phyloP scores from a whole-genome alignment of 2,797 vertebrate genomes.

The Rhinatrema bivittatum region DNA sequence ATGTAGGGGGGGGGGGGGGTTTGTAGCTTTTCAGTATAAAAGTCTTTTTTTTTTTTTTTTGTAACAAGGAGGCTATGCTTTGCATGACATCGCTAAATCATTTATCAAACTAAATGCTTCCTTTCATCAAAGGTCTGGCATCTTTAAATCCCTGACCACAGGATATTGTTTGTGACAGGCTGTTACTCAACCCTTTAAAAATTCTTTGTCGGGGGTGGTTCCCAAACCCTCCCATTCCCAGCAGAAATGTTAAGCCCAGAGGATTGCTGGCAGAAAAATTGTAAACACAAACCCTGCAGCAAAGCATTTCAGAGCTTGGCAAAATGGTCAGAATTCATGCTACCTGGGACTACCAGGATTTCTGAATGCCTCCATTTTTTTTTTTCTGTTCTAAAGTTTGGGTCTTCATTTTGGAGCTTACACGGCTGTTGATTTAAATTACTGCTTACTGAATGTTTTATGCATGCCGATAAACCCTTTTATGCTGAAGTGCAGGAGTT shows the following conservation, averaged over 20 bases:
- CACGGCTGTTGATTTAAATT: no score
- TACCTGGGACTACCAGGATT: constrained; percentile 29
- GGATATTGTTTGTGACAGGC: constrained; percentile 55
- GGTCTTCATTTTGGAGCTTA: background rate
- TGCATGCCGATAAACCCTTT: no score
- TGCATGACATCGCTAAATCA: background rate
- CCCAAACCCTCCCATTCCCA: constrained; percentile 50
- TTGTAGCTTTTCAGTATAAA: no score
- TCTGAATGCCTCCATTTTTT: constrained; percentile 26
- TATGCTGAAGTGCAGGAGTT: no score
- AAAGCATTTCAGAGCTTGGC: no score
- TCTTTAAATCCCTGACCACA: constrained; percentile 27
- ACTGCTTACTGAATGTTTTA: no score
- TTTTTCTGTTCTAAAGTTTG: constrained; percentile 8
- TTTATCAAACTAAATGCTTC: background rate
- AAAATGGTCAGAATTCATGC: constrained; percentile 30
- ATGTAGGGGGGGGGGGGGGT: no score
- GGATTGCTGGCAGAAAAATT: constrained; percentile 49
- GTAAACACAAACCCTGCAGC: no score
- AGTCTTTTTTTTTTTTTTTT: no score
- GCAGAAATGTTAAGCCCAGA: constrained; percentile 49
- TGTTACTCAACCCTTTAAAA: constrained; percentile 64
- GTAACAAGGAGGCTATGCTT: no score
- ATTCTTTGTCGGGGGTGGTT: constrained; percentile 45
- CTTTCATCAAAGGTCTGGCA: constrained; percentile 14